phyloP scores from a whole-genome alignment of 2,113 vertebrate genomes.

The Eleginops maclovinus region DNA sequence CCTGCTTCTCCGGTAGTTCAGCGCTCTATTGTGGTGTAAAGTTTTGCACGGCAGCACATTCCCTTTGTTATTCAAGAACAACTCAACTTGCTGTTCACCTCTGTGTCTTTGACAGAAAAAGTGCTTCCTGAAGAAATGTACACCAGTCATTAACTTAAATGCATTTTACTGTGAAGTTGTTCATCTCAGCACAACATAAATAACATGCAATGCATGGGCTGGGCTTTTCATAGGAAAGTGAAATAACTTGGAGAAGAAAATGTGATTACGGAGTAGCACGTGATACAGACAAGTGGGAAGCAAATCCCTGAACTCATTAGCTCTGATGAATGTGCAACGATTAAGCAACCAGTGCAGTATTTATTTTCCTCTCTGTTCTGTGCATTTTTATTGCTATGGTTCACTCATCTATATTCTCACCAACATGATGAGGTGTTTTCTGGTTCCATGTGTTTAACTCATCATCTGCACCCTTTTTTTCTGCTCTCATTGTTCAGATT shows the following conservation, averaged over 20 bases:
- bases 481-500: conserved; percentile 15
- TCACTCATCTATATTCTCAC: conserved; percentile 25
- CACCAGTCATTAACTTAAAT: conserved; percentile 40
- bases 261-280: conserved; percentile 38
- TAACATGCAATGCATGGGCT: conserved; percentile 13
- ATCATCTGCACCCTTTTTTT: conserved; percentile 36
- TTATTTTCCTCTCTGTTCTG: conserved; percentile 32
- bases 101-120: conserved; percentile 75
- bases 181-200: conserved; percentile 59
- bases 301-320: conserved; percentile 39
- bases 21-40: conserved; percentile 21
- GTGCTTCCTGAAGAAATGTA: conserved; percentile 68
- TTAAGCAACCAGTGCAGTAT: conserved; percentile 54
- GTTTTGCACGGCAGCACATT: conserved; percentile 32
- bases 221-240: conserved; percentile 20
- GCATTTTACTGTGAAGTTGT: conserved; percentile 67
- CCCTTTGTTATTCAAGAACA: conserved; percentile 65
- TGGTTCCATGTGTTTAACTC: conserved; percentile 45
- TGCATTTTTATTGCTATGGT: conserved; percentile 46
- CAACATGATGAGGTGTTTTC: conserved; percentile 36
- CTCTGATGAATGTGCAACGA: conserved; percentile 61
- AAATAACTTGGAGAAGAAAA: conserved; percentile 34
- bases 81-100: conserved; percentile 65
- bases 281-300: conserved; percentile 40
- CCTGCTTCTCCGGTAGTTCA: conserved; percentile 25